Conservation (phyloP, 2,797 vertebrate species). For the Tenualosa ilisha region DNA sequence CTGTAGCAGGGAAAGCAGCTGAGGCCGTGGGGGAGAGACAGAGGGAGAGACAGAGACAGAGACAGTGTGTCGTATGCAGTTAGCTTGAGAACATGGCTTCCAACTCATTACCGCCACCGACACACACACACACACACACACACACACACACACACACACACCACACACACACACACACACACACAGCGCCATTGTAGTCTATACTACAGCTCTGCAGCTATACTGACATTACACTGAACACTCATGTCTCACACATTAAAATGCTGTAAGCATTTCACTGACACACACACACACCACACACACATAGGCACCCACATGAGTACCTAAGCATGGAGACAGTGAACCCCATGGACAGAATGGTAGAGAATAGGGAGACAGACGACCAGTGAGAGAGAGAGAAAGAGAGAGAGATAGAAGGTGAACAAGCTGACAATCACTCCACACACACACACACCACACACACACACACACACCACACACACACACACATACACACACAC, state of each 20-base stretch:
- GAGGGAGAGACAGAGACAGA: no score
- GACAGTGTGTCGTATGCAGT: background rate
- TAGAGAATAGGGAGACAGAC: conserved; percentile 9
- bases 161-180: background rate
- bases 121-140: background rate
- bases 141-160: background rate
- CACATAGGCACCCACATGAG: background rate
- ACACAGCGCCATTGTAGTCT: background rate
- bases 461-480: no score
- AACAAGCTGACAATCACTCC: background rate
- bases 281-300: conserved; percentile 14
- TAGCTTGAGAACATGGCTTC: background rate
- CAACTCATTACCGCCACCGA: no score
- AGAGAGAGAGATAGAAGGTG: conserved; percentile 49
- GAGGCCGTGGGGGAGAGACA: no score
- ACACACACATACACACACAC: no score
- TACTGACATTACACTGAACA: background rate
- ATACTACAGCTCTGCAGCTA: conserved; percentile 2
- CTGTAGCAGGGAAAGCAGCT: background rate
- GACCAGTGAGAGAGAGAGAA: conserved; percentile 37
- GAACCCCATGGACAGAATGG: background rate
- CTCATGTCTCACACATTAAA: conserved; percentile 9
- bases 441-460: no score
- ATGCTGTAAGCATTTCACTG: background rate
- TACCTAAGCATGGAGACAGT: background rate